Evolutionary conservation across 37 sponge, comb jelly and placozoan species (phyloP), one percentile per base, ranked within the genome.

Genomic region (Haliclona indistincta): DNA sequence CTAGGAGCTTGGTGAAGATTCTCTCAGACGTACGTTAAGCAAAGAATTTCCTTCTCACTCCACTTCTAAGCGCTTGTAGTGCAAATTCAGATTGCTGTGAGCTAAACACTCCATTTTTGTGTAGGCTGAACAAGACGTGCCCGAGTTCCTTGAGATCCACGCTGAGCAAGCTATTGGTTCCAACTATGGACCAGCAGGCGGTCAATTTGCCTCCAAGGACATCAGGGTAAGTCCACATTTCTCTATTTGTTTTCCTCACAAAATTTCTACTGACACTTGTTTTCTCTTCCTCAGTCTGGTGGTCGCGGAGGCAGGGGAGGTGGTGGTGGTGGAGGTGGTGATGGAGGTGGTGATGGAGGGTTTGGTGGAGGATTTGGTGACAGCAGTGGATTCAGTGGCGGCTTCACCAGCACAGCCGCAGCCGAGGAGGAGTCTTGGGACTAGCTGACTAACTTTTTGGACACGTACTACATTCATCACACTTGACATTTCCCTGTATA

Each of bases 61-160:
- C 38, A 11, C 20, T 29, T 6, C 37, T 8, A 22, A 20, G 17
- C 67, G 22, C 8, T 22, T 70, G 39, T n/a, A 45, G 8, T 70
- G 23, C 13, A 23, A 13, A 44, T 41, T 22, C 4, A 42, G 43
- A 19, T 10, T 6, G 4, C 5, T 44, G 5, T 42, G 33, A 45
- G 8, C 8, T 15, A 29, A 19, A 41, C 49, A 13, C 15, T 32
- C 26, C 37, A 36, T 36, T 36, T 36, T 8, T 70, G 34, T 25
- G 15, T 55, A 86, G 88, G 95, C 98, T 37, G 69, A 78, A 11
- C 98, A 97, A 49, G 98, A 94, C 3, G 95, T 97, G 7, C 94
- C 94, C 0, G 81, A 71, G 7, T 97, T 88, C 64, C 85, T 97
- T 42, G 98, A 97, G 64, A 78, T 80, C 15, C 73, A 74, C 29